Base-by-base conservation (phyloP, 2,888 invertebrate species). In the Caenorhabditis zanzibari region DNA sequence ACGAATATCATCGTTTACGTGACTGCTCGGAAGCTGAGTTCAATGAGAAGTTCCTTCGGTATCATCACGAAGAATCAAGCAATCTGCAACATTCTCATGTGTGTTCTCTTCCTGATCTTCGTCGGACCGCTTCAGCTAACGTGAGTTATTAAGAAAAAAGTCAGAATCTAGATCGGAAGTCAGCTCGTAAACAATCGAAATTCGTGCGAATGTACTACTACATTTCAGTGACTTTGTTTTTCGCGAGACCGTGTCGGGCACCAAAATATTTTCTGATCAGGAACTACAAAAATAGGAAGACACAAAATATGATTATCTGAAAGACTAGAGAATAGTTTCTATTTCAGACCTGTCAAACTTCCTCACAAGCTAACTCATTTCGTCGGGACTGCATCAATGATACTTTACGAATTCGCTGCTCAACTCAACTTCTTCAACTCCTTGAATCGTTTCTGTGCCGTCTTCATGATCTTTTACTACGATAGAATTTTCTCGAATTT, bases 381-480 rank as follows among this genome's bases (percentile, higher is more conserved):
- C 35, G 35, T 66, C 10, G 66, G 66, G 49, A 66, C 66, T 14
- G 32, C 32, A 19, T 66, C 66, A 5, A 66, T 66, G 66, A 66
- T 66, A n/a, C 49, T 66, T 24, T 66, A 66, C n/a, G 66, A 66
- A 52, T 52, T 66, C 28, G 66, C 66, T 22, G 66, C 66, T 35
- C 66, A 66, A 35, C 49, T 66, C 32, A 66, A 66, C 66, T 66
- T 66, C 19, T 66, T 66, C 52, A 66, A 66, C 49, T 66, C 66
- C 1, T 24, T 66, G 66, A 66, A 66, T 35, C 66, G 66, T 22
- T 66, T 66, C 24, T 66, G 66, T 35, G 66, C 66, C n/a, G 66
- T 66, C 66, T 66, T 52, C 24, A 66, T 66, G 66, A 66, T 66
- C 35, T 66, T 66, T 19, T 19, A n/a, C 12, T 66, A 66, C 22